phyloP scores from a whole-genome alignment of 2,113 vertebrate species.

The Hydrolagus affinis region DNA sequence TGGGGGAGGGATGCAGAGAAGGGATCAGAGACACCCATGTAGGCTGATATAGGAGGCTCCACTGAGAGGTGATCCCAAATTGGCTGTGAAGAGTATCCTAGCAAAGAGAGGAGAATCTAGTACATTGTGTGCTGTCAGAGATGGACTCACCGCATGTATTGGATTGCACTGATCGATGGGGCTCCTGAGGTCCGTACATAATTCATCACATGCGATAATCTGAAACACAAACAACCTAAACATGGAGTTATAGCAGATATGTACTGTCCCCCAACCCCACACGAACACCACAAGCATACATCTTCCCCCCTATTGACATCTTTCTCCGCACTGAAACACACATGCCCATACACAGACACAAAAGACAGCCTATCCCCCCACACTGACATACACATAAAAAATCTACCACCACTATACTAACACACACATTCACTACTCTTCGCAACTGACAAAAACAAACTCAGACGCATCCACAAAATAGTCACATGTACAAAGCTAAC shows the following conservation, averaged over 20 bases:
- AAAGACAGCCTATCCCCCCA: not conserved
- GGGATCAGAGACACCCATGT: not conserved
- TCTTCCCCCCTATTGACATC: not conserved
- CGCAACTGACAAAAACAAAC: not conserved
- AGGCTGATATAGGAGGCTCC: not conserved
- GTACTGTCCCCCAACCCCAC: not conserved
- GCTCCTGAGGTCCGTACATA: slow-evolving; percentile 15
- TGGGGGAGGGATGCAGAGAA: not conserved
- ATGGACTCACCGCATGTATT: slow-evolving; percentile 19
- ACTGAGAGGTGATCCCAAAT: not conserved
- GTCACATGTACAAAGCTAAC: not conserved
- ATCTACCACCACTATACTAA: not conserved
- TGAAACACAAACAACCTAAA: not conserved
- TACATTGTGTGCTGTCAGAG: not conserved
- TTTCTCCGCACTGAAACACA: not conserved
- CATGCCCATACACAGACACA: not conserved
- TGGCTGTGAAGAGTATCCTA: not conserved
- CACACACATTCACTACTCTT: not conserved
- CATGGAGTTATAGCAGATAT: not conserved
- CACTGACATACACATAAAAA: not conserved
- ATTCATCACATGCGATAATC: slow-evolving; percentile 30
- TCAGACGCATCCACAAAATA: not conserved
- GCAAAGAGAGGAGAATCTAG: not conserved
- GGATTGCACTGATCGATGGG: slow-evolving; percentile 27
- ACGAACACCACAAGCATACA: not conserved